Base-by-base conservation (phyloP, 1,140 invertebrate genomes). In the Ganaspis sp. region DNA sequence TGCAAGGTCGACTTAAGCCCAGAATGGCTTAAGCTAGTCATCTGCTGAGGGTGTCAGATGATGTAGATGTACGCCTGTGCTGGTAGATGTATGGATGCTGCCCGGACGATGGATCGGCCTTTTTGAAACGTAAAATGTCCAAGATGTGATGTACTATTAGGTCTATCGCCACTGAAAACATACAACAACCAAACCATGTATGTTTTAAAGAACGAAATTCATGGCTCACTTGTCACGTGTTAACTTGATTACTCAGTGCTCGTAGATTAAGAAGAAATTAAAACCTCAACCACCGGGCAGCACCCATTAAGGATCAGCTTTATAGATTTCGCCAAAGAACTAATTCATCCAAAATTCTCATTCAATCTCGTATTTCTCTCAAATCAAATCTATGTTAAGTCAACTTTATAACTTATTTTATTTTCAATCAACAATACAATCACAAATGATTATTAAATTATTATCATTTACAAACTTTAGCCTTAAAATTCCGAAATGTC, bases 111-210 rank as follows among this genome's bases (percentile, higher is more conserved):
- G 84, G 86, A 81, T 91, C 89, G 81, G 87, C 88, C 84, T 91
- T 93, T 92, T 93, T 94, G 89, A 92, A 93, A 91, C 93, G 95
- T 90, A 99, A 94, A 86, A 98, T 95, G 93, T 99, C 98, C 93
- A 97, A 95, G 92, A 99, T 99, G 94, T 99, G 98, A 91, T 99
- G 97, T 86, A 99, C 98, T 93, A 99, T 99, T 91, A 99, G 94
- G 92, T 98, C 97, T 94, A 99, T 99, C 92, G 98, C 98, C 94
- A 99, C 98, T 98, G 95, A 94, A 93, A 95, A 96, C 94, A 94
- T 93, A 92, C 91, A 91, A 88, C 83, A 91, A 91, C 88, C 87
- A 90, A 88, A 87, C 86, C 79, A 87, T 90, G 85, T 90, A 88
- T 85, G 85, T 87, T 86, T 73, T 79, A 9, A 42, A 54, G n/a